Evolutionary conservation across 1,140 invertebrate species (phyloP).

Genomic region (Pseudobourletiella spinata): DNA sequence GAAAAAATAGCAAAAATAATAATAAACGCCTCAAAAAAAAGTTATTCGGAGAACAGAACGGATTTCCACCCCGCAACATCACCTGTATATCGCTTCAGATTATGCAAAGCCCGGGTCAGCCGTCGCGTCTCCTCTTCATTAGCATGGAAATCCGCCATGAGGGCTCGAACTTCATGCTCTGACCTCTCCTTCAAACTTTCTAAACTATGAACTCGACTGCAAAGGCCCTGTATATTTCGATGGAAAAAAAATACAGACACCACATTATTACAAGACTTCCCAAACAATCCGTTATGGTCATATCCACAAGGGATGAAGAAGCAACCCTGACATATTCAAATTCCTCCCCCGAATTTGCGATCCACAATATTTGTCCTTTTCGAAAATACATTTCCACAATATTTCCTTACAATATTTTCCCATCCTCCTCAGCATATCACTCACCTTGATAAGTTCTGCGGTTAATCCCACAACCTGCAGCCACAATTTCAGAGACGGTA

Average conservation of each 20-base stretch:
- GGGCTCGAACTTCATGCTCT: conserved; percentile 65
- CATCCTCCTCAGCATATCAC: too few relatives aligned
- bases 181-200: conserved; percentile 72
- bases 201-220: conserved; percentile 55
- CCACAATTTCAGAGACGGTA: conserved; percentile 78
- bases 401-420: not conserved
- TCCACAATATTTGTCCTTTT: too few relatives aligned
- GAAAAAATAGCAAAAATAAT: too few relatives aligned
- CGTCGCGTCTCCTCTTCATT: conserved; percentile 68
- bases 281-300: too few relatives aligned
- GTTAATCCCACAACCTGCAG: conserved; percentile 76
- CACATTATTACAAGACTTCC: not conserved
- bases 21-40: too few relatives aligned
- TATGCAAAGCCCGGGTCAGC: conserved; percentile 69
- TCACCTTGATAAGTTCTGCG: conserved; percentile 59
- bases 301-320: too few relatives aligned
- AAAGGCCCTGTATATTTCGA: conserved; percentile 45
- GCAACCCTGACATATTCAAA: not conserved
- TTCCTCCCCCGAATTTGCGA: too few relatives aligned
- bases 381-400: not conserved
- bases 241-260: not conserved
- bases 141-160: conserved; percentile 57
- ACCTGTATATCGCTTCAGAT: conserved; percentile 76
- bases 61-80: too few relatives aligned
- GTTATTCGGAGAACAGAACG: too few relatives aligned